Percentiles rank a stretch among this genome's conserved stretches.
Conservation (phyloP, 2,113 vertebrate species). For the Butastur rufipennis region DNA sequence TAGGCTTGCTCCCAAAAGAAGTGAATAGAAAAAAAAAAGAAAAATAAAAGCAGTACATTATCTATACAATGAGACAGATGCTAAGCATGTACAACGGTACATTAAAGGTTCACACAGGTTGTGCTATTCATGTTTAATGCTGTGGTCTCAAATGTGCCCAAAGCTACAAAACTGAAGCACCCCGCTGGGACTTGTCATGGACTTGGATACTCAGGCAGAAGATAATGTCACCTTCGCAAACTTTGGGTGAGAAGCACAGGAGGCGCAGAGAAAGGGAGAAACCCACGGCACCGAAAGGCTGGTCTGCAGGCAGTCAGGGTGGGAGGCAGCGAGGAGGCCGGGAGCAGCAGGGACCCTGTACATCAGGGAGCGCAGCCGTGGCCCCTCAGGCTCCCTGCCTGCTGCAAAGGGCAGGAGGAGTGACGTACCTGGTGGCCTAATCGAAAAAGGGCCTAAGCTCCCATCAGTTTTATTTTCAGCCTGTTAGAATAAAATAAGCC, state of each 20-base stretch:
- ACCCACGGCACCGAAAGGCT: background rate
- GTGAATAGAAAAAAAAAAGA: background rate
- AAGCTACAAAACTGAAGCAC: background rate
- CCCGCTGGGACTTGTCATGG: background rate
- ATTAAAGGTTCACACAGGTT: background rate
- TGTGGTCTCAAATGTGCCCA: background rate
- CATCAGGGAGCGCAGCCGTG: background rate
- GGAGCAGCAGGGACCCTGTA: background rate
- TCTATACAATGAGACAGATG: background rate
- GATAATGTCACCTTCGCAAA: background rate
- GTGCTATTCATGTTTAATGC: background rate
- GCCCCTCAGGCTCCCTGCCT: background rate
- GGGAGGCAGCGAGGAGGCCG: background rate
- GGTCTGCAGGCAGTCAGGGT: background rate
- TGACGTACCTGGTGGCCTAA: background rate
- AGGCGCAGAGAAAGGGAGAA: background rate
- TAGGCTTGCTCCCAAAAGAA: background rate
- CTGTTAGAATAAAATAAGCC: background rate
- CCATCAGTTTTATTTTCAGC: background rate
- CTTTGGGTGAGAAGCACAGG: background rate
- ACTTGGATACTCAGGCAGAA: background rate
- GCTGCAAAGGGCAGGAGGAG: background rate
- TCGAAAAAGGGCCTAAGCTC: background rate
- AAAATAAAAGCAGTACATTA: background rate
- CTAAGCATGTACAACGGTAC: background rate